Evolutionary conservation across 2,113 vertebrate species (phyloP), one percentile per base, ranked within the genome.

Genomic region (Polypterus senegalus): DNA sequence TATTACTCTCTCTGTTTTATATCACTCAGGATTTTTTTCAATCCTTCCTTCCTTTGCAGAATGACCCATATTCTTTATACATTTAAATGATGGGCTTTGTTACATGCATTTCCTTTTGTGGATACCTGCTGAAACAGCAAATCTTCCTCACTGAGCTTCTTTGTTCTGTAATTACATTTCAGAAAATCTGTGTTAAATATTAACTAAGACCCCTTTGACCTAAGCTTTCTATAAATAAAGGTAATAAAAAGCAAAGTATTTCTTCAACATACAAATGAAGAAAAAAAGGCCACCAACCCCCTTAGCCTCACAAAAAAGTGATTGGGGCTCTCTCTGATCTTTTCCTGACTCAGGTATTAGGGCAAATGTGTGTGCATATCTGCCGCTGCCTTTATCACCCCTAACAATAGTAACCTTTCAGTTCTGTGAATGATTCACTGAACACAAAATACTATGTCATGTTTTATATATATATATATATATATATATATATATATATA

Each of bases 351-450:
- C 72, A 77, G 79, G 76, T 78, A 76, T 78, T 77, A 73, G 78
- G 73, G 81, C 73, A 82, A 76, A 84, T 72, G 71, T 71, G 63
- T 59, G 59, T 61, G 74, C 74, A 70, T 70, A 73, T 69, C 74
- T 27, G 72, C 77, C 66, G 73, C 83, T 74, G 79, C 78, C 79
- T 27, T 27, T 27, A 82, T 77, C 62, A 65, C 67, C 71, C 77
- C 83, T 84, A 83, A 89, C 73, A 64, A 88, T 88, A 90, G 86
- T 64, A 79, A 82, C 79, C 85, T 88, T 86, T 88, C 88, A 86
- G 78, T 74, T 82, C 73, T 77, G 87, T 92, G 87, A 92, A 92
- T 95, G 91, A 95, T 93, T 93, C 88, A 92, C 85, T 27, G 27
- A 27, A 27, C 27, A 27, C 27, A 27, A 27, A 27, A 27, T 27